Percentiles rank a stretch among this genome's conserved stretches.
Conservation (phyloP, 1,140 invertebrate species). For the Oncopodura yosiiana region DNA sequence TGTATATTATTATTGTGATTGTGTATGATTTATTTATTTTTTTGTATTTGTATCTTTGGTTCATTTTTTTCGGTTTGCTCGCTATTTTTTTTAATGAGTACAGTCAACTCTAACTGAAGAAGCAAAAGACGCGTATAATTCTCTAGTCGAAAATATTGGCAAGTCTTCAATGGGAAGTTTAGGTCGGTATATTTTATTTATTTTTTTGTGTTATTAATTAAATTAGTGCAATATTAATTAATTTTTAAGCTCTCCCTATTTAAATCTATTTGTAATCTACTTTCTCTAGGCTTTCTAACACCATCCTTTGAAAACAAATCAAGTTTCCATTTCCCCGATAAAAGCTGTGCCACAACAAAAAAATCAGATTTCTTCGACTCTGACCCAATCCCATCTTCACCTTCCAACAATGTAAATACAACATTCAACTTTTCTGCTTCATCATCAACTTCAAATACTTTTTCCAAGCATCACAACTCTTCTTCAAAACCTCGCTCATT, state of each 20-base stretch:
- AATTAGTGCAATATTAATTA: not conserved
- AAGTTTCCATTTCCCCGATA: slow-evolving; percentile 33
- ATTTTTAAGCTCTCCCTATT: not conserved
- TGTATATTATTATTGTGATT: slow-evolving; percentile 36
- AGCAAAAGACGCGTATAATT: slow-evolving; percentile 80
- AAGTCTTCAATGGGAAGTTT: slow-evolving; percentile 39
- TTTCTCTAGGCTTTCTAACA: slow-evolving; percentile 29
- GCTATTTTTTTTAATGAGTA: slow-evolving; percentile 27
- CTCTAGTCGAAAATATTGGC: slow-evolving; percentile 78
- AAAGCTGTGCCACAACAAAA: slow-evolving; percentile 26
- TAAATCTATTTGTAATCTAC: not conserved
- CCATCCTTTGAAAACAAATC: slow-evolving; percentile 33
- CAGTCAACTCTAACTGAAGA: slow-evolving; percentile 47
- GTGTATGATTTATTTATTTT: slow-evolving; percentile 36
- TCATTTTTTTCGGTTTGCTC: slow-evolving; percentile 33
- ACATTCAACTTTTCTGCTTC: not conserved
- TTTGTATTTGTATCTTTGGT: slow-evolving; percentile 29
- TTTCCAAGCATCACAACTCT: no score
- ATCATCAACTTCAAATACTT: not conserved
- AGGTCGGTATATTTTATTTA: slow-evolving; percentile 24
- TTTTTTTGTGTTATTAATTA: slow-evolving; percentile 6
- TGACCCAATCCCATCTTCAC: slow-evolving; percentile 4
- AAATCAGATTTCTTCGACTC: slow-evolving; percentile 31
- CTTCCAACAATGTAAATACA: not conserved
- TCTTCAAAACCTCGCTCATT: no score